Percentiles rank a stretch among this genome's conserved stretches.
phyloP scores from a whole-genome alignment of 2,888 invertebrate genomes.

The Stramonita haemastoma region DNA sequence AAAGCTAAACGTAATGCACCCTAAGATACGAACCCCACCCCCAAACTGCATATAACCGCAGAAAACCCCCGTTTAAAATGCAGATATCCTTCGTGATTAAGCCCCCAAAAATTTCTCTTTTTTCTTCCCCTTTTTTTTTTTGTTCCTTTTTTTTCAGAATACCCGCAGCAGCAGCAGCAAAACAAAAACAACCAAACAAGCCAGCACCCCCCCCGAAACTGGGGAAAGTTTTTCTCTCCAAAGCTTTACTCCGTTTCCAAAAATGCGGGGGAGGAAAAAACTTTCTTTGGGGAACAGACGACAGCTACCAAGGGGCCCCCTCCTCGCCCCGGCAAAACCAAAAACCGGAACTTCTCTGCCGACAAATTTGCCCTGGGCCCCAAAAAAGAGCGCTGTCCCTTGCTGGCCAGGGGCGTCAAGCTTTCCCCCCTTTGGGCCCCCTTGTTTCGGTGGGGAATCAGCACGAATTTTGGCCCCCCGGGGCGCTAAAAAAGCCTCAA shows the following conservation, averaged over 20 bases:
- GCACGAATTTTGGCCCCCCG: too few relatives aligned
- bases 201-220: too few relatives aligned
- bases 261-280: neutral
- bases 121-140: neutral
- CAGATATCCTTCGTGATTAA: neutral
- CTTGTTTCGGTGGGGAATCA: too few relatives aligned
- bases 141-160: neutral
- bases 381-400: conserved; percentile 22
- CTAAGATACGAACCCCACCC: neutral
- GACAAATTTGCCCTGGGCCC: conserved; percentile 11
- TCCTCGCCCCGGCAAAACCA: neutral
- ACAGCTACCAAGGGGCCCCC: conserved; percentile 6
- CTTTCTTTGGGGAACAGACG: conserved; percentile 12
- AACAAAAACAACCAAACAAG: too few relatives aligned
- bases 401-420: conserved; percentile 35
- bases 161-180: neutral
- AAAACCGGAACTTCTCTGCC: conserved; percentile 36
- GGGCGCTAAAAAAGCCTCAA: conserved; percentile 37
- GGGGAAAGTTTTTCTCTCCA: neutral
- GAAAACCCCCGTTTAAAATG: neutral
- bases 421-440: conserved; percentile 12
- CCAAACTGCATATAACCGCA: conserved; percentile 28
- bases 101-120: neutral
- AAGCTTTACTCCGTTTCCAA: neutral
- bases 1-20: neutral